These are phyloP conservation scores for Ataeniobius toweri DNA, from an alignment of 2,797 vertebrate species.

Conservation along the genomic window DNA sequence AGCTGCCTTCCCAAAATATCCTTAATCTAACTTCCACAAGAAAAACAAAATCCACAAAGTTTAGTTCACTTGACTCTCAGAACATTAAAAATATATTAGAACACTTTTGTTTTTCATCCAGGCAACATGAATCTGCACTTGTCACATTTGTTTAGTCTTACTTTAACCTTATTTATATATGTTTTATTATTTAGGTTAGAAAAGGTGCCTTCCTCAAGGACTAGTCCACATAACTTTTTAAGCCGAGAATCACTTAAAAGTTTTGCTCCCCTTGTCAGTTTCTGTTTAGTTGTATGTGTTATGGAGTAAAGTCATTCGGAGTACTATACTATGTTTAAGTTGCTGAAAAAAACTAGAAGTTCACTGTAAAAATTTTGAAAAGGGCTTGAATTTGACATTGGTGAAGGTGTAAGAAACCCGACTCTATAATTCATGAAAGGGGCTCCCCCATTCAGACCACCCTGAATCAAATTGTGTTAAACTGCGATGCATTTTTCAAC, in stretches of 20 bases:
- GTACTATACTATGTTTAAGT: no score
- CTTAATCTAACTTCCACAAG: no score
- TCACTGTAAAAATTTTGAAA: neutral
- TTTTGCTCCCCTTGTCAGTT: neutral
- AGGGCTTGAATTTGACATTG: neutral
- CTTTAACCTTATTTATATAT: neutral
- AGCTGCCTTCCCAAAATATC: no score
- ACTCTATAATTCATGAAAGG: neutral
- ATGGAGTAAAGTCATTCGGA: neutral
- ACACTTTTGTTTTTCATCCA: neutral
- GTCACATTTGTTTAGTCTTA: neutral
- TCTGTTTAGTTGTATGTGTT: no score
- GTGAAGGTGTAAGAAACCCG: conserved; percentile 3
- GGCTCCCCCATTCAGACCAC: conserved; percentile 6
- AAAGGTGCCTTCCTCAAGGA: neutral
- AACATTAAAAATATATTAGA: neutral
- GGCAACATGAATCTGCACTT: neutral
- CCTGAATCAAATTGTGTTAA: conserved; percentile 29
- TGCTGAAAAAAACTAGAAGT: neutral
- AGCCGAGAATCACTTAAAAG: neutral
- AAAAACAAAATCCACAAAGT: no score
- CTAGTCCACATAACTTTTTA: no score
- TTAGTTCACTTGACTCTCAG: neutral
- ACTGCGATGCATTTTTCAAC: conserved; percentile 32
- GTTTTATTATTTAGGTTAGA: neutral